Percentiles rank a stretch among this genome's conserved stretches.
These are phyloP conservation scores for Batillaria attramentaria DNA, from an alignment of 1,140 invertebrate genomes.

Conservation along the genomic window DNA sequence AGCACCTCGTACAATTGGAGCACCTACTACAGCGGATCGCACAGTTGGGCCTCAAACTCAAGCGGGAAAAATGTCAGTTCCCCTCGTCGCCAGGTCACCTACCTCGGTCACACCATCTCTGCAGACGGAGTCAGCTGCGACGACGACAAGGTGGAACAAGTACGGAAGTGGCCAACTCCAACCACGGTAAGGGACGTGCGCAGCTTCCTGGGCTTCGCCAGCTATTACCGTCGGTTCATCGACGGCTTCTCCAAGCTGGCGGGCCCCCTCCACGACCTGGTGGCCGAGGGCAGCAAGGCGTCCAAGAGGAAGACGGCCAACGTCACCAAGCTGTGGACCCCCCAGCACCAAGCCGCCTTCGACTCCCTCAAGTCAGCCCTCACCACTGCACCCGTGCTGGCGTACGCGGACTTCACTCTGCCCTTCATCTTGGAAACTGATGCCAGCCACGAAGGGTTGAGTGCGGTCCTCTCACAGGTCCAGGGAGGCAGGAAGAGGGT, in stretches of 20 bases:
- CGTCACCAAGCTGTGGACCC: not conserved
- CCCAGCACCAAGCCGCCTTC: constrained; percentile 32
- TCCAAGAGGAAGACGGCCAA: not conserved
- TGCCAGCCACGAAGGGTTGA: constrained; percentile 60
- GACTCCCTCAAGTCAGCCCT: constrained; percentile 32
- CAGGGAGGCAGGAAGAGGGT: constrained; percentile 4
- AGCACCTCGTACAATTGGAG: constrained; percentile 32
- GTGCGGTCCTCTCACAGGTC: constrained; percentile 48
- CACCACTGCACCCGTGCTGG: constrained; percentile 39
- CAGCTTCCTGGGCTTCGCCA: constrained; percentile 55
- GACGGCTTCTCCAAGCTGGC: not conserved
- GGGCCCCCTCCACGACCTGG: not conserved
- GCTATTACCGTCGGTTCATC: constrained; percentile 24
- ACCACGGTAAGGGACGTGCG: constrained; percentile 53
- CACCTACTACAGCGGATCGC: constrained; percentile 36
- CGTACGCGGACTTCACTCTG: constrained; percentile 32
- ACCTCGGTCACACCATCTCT: constrained; percentile 55
- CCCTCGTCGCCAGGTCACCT: constrained; percentile 53
- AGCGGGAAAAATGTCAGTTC: constrained; percentile 54
- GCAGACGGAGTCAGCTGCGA: constrained; percentile 50
- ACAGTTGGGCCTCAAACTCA: constrained; percentile 64
- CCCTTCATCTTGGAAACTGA: constrained; percentile 33
- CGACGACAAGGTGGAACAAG: constrained; percentile 54
- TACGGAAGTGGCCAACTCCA: constrained; percentile 57
- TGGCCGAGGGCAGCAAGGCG: not conserved